phyloP scores from a whole-genome alignment of 1,140 invertebrate genomes.

The Linepithema humile region DNA sequence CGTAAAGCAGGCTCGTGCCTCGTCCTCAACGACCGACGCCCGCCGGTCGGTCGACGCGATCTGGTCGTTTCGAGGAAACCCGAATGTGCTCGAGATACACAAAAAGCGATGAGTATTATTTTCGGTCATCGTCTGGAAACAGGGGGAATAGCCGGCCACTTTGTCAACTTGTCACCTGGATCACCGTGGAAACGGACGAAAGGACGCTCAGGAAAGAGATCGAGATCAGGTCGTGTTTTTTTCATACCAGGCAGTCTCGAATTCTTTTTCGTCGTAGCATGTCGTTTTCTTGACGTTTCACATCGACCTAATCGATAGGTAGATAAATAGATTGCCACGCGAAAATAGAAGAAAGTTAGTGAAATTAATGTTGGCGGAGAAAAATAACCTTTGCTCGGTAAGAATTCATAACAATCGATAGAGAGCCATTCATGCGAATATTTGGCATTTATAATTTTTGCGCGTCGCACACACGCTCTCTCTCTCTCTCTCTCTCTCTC shows the following conservation, averaged over 20 bases:
- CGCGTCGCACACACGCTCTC: background rate
- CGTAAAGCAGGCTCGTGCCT: slow-evolving; percentile 80
- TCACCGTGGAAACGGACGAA: slow-evolving; percentile 54
- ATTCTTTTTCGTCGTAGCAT: slow-evolving; percentile 10
- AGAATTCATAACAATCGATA: background rate
- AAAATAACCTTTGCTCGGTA: background rate
- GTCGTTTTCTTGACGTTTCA: background rate
- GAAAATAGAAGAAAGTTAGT: background rate
- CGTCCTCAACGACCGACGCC: slow-evolving; percentile 46
- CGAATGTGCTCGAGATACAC: slow-evolving; percentile 61
- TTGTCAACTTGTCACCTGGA: slow-evolving; percentile 77
- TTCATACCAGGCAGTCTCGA: slow-evolving; percentile 58
- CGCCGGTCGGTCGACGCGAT: too few relatives aligned
- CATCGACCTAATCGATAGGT: slow-evolving; percentile 15
- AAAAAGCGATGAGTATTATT: slow-evolving; percentile 67
- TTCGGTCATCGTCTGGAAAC: slow-evolving; percentile 53
- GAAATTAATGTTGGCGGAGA: background rate
- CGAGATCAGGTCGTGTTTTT: slow-evolving; percentile 47
- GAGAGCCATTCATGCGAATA: background rate
- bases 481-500: too few relatives aligned
- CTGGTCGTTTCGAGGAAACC: slow-evolving; percentile 44
- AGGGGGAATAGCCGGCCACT: slow-evolving; percentile 69
- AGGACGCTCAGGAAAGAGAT: slow-evolving; percentile 29
- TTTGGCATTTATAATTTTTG: slow-evolving; percentile 24
- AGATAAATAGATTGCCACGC: slow-evolving; percentile 4